A percentile compares a stretch with the other conserved stretches of the same genome.
phyloP scores from a whole-genome alignment of 2,888 invertebrate species.

The Podabrus alpinus region DNA sequence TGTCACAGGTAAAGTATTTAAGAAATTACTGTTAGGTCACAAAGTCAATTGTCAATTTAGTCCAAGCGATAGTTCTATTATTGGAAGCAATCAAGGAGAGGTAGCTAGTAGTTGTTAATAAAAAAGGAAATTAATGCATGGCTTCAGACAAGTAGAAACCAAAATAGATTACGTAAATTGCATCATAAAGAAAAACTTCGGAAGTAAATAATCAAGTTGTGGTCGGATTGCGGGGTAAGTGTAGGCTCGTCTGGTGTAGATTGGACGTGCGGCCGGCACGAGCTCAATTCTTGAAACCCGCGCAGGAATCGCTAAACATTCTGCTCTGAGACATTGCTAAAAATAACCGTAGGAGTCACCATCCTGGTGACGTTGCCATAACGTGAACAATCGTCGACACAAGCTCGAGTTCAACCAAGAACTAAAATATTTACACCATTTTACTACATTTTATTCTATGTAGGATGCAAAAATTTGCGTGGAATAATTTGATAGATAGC shows the following conservation, averaged over 20 bases:
- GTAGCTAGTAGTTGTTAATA: neutral
- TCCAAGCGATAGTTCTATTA: neutral
- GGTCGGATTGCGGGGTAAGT: slow-evolving; percentile 31
- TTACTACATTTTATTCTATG: slow-evolving; percentile 11
- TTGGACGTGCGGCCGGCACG: slow-evolving; percentile 35
- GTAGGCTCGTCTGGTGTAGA: slow-evolving; percentile 29
- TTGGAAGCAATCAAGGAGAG: neutral
- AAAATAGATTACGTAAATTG: slow-evolving; percentile 20
- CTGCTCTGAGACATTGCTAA: slow-evolving; percentile 32
- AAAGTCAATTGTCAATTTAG: neutral
- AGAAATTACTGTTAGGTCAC: neutral
- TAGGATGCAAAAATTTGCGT: slow-evolving; percentile 25
- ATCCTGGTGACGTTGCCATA: slow-evolving; percentile 29
- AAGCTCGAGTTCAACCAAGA: slow-evolving; percentile 19
- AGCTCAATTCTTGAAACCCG: slow-evolving; percentile 28
- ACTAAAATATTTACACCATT: slow-evolving; percentile 20
- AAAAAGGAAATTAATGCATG: neutral
- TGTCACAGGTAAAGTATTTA: neutral
- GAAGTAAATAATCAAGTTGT: slow-evolving; percentile 30
- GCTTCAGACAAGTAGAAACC: slow-evolving; percentile 6
- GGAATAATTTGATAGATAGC: slow-evolving; percentile 11
- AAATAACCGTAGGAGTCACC: slow-evolving; percentile 33
- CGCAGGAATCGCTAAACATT: slow-evolving; percentile 27
- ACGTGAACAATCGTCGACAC: slow-evolving; percentile 18
- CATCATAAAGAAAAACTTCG: slow-evolving; percentile 29